Conservation (phyloP, 2,888 invertebrate genomes). For the Incurvaria masculella region DNA sequence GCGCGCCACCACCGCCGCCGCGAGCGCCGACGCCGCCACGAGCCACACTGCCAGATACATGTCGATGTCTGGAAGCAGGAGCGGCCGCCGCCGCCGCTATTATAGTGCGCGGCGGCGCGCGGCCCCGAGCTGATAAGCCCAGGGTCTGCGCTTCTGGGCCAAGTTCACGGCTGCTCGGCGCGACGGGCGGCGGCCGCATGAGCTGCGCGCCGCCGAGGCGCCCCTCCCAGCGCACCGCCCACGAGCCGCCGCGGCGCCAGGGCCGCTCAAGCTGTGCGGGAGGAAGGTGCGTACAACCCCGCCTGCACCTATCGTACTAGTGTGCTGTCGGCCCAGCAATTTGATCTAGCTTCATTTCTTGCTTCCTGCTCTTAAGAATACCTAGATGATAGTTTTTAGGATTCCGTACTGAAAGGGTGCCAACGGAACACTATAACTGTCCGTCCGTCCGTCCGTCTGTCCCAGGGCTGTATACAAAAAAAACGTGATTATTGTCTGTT, state of each 20-base stretch:
- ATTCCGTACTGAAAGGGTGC: no score
- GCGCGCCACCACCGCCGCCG: constrained; percentile 3
- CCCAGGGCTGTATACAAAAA: no score
- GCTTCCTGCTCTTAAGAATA: no score
- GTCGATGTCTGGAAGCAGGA: constrained; percentile 45
- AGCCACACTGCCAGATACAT: constrained; percentile 46
- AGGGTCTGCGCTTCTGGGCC: constrained; percentile 43
- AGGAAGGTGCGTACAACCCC: no score
- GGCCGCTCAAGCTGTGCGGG: no score
- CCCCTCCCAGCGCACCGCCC: constrained; percentile 22
- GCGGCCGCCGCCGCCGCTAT: constrained; percentile 52
- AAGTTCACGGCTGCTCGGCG: constrained; percentile 51
- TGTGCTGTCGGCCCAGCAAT: no score
- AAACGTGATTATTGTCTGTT: no score
- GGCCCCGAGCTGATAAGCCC: constrained; percentile 46
- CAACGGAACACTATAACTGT: no score
- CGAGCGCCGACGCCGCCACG: constrained; percentile 31
- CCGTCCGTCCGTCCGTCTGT: no score
- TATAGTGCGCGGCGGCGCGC: constrained; percentile 53
- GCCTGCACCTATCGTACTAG: no score
- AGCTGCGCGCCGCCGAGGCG: constrained; percentile 19
- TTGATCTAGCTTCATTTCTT: no score
- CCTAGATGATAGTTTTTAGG: no score
- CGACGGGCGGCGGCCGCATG: constrained; percentile 25
- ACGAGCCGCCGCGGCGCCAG: constrained; percentile 4